Evolutionary conservation across 2,113 vertebrate genomes (phyloP).

Genomic region (Meles meles): DNA sequence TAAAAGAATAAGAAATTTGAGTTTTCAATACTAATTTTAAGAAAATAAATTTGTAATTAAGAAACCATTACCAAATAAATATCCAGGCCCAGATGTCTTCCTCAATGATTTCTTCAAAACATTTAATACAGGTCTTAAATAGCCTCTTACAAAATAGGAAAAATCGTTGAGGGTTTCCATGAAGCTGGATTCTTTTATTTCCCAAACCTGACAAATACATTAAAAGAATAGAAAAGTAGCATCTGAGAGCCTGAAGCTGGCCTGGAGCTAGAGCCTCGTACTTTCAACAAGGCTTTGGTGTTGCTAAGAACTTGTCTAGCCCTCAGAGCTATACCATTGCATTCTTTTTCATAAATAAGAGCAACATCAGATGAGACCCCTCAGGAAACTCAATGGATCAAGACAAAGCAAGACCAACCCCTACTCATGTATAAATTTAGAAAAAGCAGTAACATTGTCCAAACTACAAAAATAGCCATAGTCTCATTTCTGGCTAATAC

Average conservation of each 20-base stretch:
- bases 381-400: not conserved
- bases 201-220: not conserved
- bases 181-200: not conserved
- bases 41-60: not conserved
- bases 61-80: not conserved
- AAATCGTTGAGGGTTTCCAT: not conserved
- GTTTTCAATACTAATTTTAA: not conserved
- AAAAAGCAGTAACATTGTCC: not conserved
- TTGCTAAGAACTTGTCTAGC: not conserved
- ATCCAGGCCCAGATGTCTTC: not conserved
- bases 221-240: not conserved
- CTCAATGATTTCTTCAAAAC: not conserved
- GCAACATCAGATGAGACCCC: not conserved
- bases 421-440: not conserved
- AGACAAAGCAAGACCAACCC: not conserved
- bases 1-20: not conserved
- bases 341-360: not conserved
- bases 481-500: not conserved
- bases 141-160: not conserved
- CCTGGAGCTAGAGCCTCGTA: not conserved
- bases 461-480: not conserved
- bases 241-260: not conserved
- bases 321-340: not conserved
- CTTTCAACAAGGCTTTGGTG: not conserved
- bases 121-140: not conserved